Base-by-base conservation (phyloP, 1,140 invertebrate species). In the Leptinotarsa undecemlineata region DNA sequence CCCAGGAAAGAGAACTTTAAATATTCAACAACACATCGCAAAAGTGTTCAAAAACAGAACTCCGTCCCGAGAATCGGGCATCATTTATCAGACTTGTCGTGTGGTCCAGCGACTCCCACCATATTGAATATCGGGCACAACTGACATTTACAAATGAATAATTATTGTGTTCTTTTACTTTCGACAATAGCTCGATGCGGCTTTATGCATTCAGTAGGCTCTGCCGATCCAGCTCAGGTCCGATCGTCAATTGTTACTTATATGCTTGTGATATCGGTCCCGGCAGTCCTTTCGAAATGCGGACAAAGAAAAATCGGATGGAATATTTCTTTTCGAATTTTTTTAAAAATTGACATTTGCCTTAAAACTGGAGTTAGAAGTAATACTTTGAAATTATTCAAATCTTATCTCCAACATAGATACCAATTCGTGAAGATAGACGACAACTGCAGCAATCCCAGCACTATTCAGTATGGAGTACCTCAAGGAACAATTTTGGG, bases 141-240 rank as follows among this genome's bases (percentile, higher is more conserved):
- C 75, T 82, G 81, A 82, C 81, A 82, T 82, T 82, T 81, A 82
- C 81, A 82, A 82, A 82, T 82, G 81, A 82, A 82, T 82, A 82
- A 82, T 82, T 81, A 82, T 82, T 81, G 80, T 82, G 81, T 82
- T 80, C 81, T 82, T 82, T 82, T 81, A 80, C 81, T 81, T 81
- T 81, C 79, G 76, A 82, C 81, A 82, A 81, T 81, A 61, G 66
- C 72, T 68, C 74, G 71, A 74, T 70, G 73, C 68, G 68, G 72
- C 69, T 77, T 74, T 74, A 72, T 77, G 73, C 72, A 72, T 68
- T n/a, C 71, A 72, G 70, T 68, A 67, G 74, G 61, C 69, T 60
- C 48, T 71, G 47, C 0, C 60, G 63, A 33, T 72, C 71, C 51
- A 64, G 33, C 61, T 23, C 42, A 71, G 74, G 74, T 75, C 74